Percentiles rank a stretch among this genome's conserved stretches.
Conservation (phyloP, 2,888 invertebrate species). For the Uloborus plumipes region DNA sequence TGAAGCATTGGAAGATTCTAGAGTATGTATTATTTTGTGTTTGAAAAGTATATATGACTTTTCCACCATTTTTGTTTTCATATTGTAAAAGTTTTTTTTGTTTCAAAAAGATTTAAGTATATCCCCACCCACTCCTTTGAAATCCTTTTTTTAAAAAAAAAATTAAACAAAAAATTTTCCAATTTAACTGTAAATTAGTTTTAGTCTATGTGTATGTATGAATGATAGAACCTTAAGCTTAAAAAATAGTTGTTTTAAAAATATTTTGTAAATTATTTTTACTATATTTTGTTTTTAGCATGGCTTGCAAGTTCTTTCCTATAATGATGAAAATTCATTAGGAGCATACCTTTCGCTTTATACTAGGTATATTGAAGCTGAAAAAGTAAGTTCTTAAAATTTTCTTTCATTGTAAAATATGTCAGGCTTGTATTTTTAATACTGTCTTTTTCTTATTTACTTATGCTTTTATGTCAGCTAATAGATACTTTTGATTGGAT, state of each 20-base stretch:
- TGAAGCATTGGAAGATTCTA: slow-evolving; percentile 69
- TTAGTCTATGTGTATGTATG: no score
- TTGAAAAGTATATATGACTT: no score
- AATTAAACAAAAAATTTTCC: no score
- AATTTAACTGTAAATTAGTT: no score
- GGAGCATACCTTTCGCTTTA: slow-evolving; percentile 71
- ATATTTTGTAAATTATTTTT: background rate
- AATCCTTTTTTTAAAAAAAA: no score
- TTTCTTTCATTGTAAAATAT: background rate
- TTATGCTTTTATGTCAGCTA: background rate
- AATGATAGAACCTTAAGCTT: background rate
- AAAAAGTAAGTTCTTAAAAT: slow-evolving; percentile 68
- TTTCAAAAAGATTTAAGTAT: no score
- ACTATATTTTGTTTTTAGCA: slow-evolving; percentile 68
- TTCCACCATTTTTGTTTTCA: no score
- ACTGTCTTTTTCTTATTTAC: background rate
- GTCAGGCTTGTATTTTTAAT: background rate
- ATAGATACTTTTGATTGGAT: background rate
- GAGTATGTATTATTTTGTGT: slow-evolving; percentile 66
- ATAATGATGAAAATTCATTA: slow-evolving; percentile 71
- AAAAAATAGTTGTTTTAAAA: background rate
- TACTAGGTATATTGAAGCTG: slow-evolving; percentile 70
- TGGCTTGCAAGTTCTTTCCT: slow-evolving; percentile 70
- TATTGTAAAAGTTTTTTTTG: no score
- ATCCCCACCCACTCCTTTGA: no score